Evolutionary conservation across 35 echinoderm and acorn worm genomes (phyloP).

Genomic region (Eucidaris tribuloides): DNA sequence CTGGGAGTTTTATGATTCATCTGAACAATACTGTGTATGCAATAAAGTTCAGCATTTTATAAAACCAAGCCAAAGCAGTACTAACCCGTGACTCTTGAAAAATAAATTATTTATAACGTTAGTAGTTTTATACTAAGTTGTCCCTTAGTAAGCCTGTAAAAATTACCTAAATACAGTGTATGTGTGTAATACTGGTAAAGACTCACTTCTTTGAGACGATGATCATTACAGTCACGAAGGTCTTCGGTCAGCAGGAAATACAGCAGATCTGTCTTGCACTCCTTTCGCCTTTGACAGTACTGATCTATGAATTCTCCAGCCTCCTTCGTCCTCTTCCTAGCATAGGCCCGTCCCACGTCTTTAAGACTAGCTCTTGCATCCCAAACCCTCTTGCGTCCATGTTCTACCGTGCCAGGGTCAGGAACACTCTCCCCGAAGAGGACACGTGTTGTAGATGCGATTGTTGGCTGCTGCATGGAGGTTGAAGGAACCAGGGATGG

Average conservation of each 20-base stretch:
- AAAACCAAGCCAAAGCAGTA: too few species aligned
- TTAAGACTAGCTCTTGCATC: constrained; percentile 2
- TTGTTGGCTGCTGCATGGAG: background rate
- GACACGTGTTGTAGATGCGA: background rate
- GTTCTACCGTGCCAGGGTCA: background rate
- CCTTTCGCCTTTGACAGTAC: background rate
- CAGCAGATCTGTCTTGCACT: background rate
- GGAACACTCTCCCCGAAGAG: background rate
- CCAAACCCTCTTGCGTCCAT: background rate
- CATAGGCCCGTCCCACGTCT: background rate
- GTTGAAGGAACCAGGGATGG: too few species aligned
- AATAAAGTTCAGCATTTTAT: too few species aligned
- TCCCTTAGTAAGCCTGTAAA: background rate
- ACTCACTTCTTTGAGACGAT: background rate
- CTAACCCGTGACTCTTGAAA: background rate
- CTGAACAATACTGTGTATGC: too few species aligned
- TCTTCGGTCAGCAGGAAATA: background rate
- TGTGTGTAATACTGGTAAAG: background rate
- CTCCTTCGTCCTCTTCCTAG: background rate
- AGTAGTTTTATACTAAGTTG: background rate
- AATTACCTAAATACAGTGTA: background rate
- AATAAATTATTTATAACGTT: background rate
- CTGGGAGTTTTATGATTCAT: too few species aligned
- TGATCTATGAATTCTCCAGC: background rate
- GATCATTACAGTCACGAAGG: background rate